A percentile compares a stretch with the other conserved stretches of the same genome.
These are phyloP conservation scores for Amorpha juglandis DNA, from an alignment of 2,888 invertebrate species.

Conservation along the genomic window DNA sequence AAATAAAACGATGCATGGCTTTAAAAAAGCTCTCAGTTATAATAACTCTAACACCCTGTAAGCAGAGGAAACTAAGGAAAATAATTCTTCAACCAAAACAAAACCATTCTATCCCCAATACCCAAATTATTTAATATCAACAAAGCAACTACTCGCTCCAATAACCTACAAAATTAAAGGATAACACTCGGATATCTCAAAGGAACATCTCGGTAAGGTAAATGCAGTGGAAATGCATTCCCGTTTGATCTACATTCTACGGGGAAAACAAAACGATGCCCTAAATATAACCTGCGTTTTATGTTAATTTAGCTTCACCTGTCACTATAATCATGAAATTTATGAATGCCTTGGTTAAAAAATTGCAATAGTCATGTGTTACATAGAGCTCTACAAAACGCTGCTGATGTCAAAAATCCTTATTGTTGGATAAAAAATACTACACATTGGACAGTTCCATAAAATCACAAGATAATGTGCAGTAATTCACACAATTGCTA, in stretches of 20 bases:
- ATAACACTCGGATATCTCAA: not conserved
- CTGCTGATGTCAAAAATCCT: no score
- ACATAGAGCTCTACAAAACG: no score
- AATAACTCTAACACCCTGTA: not conserved
- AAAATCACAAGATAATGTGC: no score
- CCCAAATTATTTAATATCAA: not conserved
- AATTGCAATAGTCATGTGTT: no score
- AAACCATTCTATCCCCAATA: not conserved
- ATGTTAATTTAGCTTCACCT: not conserved
- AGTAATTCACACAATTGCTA: no score
- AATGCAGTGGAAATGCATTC: slow-evolving; percentile 19
- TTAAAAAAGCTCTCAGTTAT: no score
- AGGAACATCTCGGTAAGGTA: slow-evolving; percentile 1
- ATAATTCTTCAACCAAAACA: not conserved
- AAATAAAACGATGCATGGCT: no score
- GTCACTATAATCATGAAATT: no score
- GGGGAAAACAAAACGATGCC: not conserved
- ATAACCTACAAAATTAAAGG: slow-evolving; percentile 4
- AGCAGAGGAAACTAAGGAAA: not conserved
- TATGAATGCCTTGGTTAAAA: no score
- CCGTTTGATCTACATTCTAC: slow-evolving; percentile 5
- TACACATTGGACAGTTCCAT: no score
- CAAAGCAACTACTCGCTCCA: not conserved
- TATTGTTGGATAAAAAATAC: no score
- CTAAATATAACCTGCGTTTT: slow-evolving; percentile 3